Percentiles rank a stretch among this genome's conserved stretches.
phyloP scores from a whole-genome alignment of 2,797 vertebrate genomes.

The Neosalanx taihuensis region DNA sequence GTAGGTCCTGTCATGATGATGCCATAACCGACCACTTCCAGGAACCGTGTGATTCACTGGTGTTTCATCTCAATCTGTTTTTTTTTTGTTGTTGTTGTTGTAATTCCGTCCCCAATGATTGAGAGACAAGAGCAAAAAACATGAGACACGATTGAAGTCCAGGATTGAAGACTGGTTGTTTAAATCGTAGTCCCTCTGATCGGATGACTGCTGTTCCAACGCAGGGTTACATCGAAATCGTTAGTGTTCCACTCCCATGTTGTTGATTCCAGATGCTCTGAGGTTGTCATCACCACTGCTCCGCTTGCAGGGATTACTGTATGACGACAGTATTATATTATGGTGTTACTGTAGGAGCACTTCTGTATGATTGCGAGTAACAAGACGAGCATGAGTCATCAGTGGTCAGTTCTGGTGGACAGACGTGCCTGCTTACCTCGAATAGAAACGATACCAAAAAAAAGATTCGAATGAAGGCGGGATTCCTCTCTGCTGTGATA shows the following conservation, averaged over 20 bases:
- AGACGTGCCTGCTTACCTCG: conserved; percentile 26
- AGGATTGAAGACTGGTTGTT: neutral
- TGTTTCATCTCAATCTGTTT: neutral
- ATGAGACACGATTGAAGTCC: neutral
- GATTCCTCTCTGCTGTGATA: conserved; percentile 57
- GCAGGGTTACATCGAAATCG: neutral
- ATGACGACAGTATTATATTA: no score
- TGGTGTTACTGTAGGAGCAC: no score
- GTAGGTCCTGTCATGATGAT: conserved; percentile 48
- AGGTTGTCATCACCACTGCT: neutral
- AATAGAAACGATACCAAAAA: conserved; percentile 35
- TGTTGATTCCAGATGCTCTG: neutral
- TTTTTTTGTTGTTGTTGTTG: neutral
- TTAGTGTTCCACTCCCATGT: neutral
- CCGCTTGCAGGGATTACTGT: no score
- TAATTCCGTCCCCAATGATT: neutral
- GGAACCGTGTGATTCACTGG: conserved; percentile 32
- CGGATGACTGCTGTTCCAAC: neutral
- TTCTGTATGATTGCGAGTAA: conserved; percentile 15
- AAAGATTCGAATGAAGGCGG: conserved; percentile 30
- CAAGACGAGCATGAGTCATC: conserved; percentile 14
- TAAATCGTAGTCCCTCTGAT: neutral
- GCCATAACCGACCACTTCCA: conserved; percentile 36
- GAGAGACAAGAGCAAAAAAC: neutral
- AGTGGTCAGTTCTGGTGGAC: conserved; percentile 45